A percentile compares a stretch with the other conserved stretches of the same genome.
Conservation (phyloP, 2,113 vertebrate species). For the Pseudolaguvia tuberculata region DNA sequence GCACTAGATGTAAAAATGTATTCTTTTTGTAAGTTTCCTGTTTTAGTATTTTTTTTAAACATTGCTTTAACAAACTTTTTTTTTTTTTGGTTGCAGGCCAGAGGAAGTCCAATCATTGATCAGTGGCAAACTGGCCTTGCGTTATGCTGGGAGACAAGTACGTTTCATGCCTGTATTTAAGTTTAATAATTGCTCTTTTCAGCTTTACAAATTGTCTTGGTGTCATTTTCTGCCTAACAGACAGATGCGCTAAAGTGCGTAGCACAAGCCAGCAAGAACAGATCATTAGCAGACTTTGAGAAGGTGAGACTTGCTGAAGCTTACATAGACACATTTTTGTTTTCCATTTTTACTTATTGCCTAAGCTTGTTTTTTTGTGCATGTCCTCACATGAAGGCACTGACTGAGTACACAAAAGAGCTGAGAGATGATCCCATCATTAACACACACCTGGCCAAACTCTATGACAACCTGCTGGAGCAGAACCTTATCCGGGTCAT, state of each 20-base stretch:
- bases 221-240: slow-evolving; percentile 58
- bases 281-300: slow-evolving; percentile 97
- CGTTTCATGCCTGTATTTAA: not conserved
- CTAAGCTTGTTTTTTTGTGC: slow-evolving; percentile 10
- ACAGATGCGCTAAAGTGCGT: slow-evolving; percentile 96
- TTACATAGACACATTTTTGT: not conserved
- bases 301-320: slow-evolving; percentile 75
- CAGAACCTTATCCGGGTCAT: slow-evolving; percentile 98
- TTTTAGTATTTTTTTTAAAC: no score
- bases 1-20: no score
- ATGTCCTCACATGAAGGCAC: slow-evolving; percentile 70
- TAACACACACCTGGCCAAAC: slow-evolving; percentile 89
- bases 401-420: slow-evolving; percentile 93
- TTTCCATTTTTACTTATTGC: slow-evolving; percentile 3
- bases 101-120: slow-evolving; percentile 94
- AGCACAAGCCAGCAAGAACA: slow-evolving; percentile 97
- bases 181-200: not conserved
- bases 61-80: no score
- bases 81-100: slow-evolving; percentile 68
- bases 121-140: slow-evolving; percentile 92
- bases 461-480: slow-evolving; percentile 96
- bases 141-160: slow-evolving; percentile 91
- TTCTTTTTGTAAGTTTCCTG: no score
- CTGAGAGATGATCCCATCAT: slow-evolving; percentile 97
- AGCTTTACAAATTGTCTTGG: not conserved